A percentile compares a stretch with the other conserved stretches of the same genome.
Evolutionary conservation across 2,888 invertebrate species (phyloP).

Genomic region (Eubasilissa splendida): DNA sequence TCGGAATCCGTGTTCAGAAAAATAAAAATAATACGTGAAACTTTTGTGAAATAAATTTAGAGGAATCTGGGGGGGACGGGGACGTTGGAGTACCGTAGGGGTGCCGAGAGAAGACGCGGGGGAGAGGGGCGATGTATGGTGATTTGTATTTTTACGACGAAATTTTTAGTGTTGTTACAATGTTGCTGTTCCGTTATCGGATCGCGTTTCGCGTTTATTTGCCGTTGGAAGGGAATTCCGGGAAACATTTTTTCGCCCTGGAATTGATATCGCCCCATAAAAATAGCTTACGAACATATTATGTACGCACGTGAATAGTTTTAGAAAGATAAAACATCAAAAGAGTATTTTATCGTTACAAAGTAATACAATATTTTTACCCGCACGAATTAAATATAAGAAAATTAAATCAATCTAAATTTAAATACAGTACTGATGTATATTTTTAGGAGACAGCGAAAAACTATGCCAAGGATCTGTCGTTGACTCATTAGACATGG

Average conservation of each 20-base stretch:
- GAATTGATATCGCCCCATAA: conserved; percentile 18
- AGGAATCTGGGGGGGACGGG: conserved; percentile 10
- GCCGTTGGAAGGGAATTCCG: not conserved
- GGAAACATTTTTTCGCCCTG: not conserved
- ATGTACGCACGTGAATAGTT: too few species aligned
- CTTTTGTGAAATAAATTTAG: conserved; percentile 41
- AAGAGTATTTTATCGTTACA: too few species aligned
- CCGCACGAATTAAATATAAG: too few species aligned
- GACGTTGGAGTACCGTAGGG: not conserved
- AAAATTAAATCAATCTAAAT: too few species aligned
- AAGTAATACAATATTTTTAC: too few species aligned
- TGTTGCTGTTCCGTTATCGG: conserved; percentile 50
- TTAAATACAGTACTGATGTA: too few species aligned
- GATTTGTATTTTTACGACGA: conserved; percentile 44
- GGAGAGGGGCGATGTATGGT: conserved; percentile 6
- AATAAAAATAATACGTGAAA: conserved; percentile 45
- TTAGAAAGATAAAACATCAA: too few species aligned
- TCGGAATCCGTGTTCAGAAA: conserved; percentile 32
- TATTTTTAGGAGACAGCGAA: too few species aligned
- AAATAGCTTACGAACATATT: not conserved
- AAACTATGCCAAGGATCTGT: too few species aligned
- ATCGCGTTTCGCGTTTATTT: conserved; percentile 31
- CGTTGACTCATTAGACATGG: too few species aligned
- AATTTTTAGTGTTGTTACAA: conserved; percentile 55
- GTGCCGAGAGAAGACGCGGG: not conserved